A percentile compares a stretch with the other conserved stretches of the same genome.
Evolutionary conservation across 2,888 invertebrate species (phyloP).

Genomic region (Geotrupes spiniger): DNA sequence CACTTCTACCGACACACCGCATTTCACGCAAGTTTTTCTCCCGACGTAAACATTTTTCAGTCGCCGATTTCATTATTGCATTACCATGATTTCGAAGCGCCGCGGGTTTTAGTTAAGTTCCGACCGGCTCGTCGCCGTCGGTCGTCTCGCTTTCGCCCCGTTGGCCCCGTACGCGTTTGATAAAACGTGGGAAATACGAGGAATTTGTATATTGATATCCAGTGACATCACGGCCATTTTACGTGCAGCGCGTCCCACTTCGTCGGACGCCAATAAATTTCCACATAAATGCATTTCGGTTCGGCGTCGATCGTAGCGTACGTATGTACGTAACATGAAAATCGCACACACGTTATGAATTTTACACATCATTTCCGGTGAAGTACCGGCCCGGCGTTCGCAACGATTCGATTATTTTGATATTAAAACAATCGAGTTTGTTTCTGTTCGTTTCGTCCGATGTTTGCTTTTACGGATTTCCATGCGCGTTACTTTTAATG

Average conservation of each 20-base stretch:
- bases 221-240: slow-evolving; percentile 12
- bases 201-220: slow-evolving; percentile 22
- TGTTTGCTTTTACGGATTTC: too few species aligned
- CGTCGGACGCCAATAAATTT: slow-evolving; percentile 7
- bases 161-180: not conserved
- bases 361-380: too few species aligned
- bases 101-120: slow-evolving; percentile 11
- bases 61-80: slow-evolving; percentile 17
- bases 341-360: too few species aligned
- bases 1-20: too few species aligned
- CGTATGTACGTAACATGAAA: too few species aligned
- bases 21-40: slow-evolving; percentile 1
- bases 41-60: slow-evolving; percentile 6
- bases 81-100: slow-evolving; percentile 16
- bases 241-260: slow-evolving; percentile 9
- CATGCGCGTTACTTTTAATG: too few species aligned
- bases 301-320: not conserved
- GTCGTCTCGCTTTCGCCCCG: not conserved
- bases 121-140: not conserved
- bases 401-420: too few species aligned
- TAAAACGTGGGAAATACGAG: slow-evolving; percentile 5
- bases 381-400: too few species aligned
- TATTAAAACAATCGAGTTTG: too few species aligned
- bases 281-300: slow-evolving; percentile 10
- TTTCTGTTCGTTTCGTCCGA: too few species aligned